A percentile compares a stretch with the other conserved stretches of the same genome.
phyloP scores from a whole-genome alignment of 2,113 vertebrate genomes.

The Labrus mixtus region DNA sequence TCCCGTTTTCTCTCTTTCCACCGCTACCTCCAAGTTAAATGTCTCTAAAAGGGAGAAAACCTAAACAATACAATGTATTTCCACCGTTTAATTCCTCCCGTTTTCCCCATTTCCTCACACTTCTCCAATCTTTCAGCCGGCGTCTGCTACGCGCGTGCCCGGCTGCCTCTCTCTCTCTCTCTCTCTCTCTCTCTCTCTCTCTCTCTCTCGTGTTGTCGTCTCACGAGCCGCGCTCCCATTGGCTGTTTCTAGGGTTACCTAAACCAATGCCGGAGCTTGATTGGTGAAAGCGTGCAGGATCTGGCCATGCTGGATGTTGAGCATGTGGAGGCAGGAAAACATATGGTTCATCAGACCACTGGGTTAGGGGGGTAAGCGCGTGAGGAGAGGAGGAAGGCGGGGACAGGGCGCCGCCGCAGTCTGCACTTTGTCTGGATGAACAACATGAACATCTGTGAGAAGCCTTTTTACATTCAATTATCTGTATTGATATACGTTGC shows the following conservation, averaged over 20 bases:
- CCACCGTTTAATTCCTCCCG: accelerated
- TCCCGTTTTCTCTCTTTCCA: not conserved
- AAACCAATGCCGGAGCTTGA: conserved; percentile 49
- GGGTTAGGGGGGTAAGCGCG: conserved; percentile 53
- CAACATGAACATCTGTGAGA: not conserved
- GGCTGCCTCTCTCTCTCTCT: conserved; percentile 7
- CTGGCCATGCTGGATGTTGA: conserved; percentile 62
- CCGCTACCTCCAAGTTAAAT: no score
- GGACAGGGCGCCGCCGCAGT: conserved; percentile 5
- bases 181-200: conserved; percentile 5
- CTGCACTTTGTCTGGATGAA: conserved; percentile 4
- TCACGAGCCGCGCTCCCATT: conserved; percentile 39
- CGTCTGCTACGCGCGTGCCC: conserved; percentile 24
- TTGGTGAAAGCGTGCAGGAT: conserved; percentile 46
- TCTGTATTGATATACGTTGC: no score
- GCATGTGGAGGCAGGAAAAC: conserved; percentile 63
- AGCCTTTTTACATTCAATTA: not conserved
- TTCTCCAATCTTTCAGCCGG: not conserved
- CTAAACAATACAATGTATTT: not conserved
- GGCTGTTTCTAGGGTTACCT: conserved; percentile 70
- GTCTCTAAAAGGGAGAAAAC: no score
- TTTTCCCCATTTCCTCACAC: not conserved
- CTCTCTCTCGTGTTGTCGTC: conserved; percentile 43
- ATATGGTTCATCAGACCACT: conserved; percentile 68
- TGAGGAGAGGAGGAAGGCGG: conserved; percentile 17